Conservation (phyloP, 2,888 invertebrate genomes). For the Thysanoteuthis rhombus region DNA sequence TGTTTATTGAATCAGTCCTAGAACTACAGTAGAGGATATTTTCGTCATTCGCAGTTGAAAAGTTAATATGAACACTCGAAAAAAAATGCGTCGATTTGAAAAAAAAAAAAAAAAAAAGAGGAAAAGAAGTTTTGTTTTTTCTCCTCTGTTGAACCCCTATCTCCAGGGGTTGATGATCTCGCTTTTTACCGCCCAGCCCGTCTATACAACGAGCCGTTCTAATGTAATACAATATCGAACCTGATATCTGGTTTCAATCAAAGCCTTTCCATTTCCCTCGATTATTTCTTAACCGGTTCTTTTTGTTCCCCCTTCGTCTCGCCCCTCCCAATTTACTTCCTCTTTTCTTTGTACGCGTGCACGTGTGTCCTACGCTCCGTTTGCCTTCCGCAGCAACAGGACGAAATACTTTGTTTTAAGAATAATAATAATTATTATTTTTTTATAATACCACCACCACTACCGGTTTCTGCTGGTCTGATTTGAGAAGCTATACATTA, state of each 20-base stretch:
- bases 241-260: not conserved
- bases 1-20: too few relatives aligned
- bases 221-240: conserved; percentile 12
- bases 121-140: too few relatives aligned
- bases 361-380: not conserved
- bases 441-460: too few relatives aligned
- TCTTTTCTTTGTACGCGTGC: not conserved
- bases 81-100: not conserved
- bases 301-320: not conserved
- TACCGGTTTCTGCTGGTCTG: too few relatives aligned
- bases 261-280: not conserved
- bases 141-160: not conserved
- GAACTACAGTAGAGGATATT: too few relatives aligned
- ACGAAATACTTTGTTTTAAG: not conserved
- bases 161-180: not conserved
- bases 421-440: too few relatives aligned
- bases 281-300: not conserved
- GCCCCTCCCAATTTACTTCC: not conserved
- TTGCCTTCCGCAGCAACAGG: not conserved
- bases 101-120: not conserved
- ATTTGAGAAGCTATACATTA: too few relatives aligned
- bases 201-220: not conserved
- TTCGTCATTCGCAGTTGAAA: too few relatives aligned
- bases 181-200: not conserved
- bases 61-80: not conserved